Percentiles rank a stretch among this genome's conserved stretches.
These are phyloP conservation scores for Papilio polyxenes DNA, from an alignment of 1,140 invertebrate genomes.

Conservation along the genomic window DNA sequence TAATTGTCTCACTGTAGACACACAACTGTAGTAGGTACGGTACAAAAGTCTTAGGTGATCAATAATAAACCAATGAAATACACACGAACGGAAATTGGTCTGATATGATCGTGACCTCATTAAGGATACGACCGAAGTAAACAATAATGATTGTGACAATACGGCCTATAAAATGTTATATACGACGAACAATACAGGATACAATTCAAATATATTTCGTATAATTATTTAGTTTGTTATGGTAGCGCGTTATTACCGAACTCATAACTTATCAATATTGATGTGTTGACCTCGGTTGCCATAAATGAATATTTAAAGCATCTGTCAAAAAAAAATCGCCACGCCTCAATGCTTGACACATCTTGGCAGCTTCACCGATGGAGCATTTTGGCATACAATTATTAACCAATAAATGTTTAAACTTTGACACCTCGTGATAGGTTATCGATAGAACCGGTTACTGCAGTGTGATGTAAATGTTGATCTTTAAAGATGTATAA, in stretches of 20 bases:
- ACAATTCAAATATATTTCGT: constrained; percentile 37
- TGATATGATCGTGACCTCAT: no score
- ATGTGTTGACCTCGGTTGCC: constrained; percentile 52
- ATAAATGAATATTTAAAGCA: constrained; percentile 62
- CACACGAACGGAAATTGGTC: no score
- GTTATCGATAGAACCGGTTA: constrained; percentile 10
- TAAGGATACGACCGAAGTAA: no score
- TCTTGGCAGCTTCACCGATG: constrained; percentile 44
- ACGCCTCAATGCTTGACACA: constrained; percentile 46
- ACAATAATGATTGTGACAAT: constrained; percentile 23
- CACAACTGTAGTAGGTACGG: not conserved
- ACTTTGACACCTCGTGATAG: constrained; percentile 12
- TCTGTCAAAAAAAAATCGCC: constrained; percentile 51
- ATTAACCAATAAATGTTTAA: constrained; percentile 17
- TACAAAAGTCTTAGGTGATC: no score
- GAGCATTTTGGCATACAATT: constrained; percentile 25
- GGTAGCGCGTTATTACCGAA: constrained; percentile 51
- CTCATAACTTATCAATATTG: constrained; percentile 62
- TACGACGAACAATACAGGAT: constrained; percentile 33
- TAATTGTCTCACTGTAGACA: not conserved
- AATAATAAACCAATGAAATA: no score
- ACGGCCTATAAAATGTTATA: constrained; percentile 17
- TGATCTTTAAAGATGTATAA: not conserved
- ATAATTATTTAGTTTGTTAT: constrained; percentile 41
- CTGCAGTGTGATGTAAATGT: not conserved